A percentile compares a stretch with the other conserved stretches of the same genome.
These are phyloP conservation scores for Sturnus vulgaris DNA, from an alignment of 2,113 vertebrate genomes.

Conservation along the genomic window DNA sequence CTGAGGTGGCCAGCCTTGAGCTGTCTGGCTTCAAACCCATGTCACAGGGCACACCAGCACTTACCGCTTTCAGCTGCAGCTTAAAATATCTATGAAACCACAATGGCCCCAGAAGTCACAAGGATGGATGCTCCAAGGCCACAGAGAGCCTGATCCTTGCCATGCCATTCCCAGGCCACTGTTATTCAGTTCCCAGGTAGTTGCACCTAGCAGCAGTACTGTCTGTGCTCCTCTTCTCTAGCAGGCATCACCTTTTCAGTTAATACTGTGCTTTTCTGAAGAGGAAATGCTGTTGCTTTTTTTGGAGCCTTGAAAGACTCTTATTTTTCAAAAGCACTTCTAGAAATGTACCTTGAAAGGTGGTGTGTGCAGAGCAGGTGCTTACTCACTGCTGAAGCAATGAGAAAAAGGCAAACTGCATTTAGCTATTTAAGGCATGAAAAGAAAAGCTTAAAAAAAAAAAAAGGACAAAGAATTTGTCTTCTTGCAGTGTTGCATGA, in stretches of 20 bases:
- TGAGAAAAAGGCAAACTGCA: background rate
- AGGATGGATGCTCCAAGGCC: background rate
- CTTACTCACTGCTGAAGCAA: background rate
- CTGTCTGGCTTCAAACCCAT: background rate
- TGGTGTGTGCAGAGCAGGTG: background rate
- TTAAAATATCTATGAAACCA: background rate
- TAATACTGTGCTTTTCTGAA: background rate
- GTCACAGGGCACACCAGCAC: background rate
- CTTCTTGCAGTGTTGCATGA: background rate
- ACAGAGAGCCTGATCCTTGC: accelerated
- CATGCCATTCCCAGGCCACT: background rate
- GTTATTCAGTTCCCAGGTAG: background rate
- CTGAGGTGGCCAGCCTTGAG: background rate
- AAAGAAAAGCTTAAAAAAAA: background rate
- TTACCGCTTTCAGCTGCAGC: accelerated
- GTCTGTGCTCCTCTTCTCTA: background rate
- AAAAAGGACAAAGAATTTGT: background rate
- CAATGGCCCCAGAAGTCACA: background rate
- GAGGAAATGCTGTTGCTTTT: background rate
- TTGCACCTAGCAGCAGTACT: background rate
- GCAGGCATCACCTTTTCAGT: background rate
- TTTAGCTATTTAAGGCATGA: background rate
- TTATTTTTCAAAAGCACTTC: background rate
- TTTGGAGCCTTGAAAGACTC: background rate
- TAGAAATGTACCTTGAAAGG: background rate